Evolutionary conservation across 2,797 vertebrate genomes (phyloP), one percentile per base, ranked within the genome.

Genomic region (Poeciliopsis paucimaculata): DNA sequence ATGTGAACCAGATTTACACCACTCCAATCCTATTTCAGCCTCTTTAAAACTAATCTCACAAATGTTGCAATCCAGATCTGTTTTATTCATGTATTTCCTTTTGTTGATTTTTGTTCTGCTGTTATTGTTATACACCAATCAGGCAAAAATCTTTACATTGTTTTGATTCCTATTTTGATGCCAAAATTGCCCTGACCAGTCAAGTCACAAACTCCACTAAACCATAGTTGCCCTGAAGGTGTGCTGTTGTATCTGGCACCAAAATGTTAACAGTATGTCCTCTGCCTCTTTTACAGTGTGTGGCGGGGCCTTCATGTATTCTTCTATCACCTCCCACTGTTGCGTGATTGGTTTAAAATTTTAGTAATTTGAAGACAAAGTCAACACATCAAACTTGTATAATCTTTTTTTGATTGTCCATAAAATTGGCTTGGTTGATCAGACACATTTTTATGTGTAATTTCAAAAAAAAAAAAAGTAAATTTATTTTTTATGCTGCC

Each of bases 1-100:
- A 90, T 82, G 75, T 80, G 72, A 84, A 41, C 74, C 71, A 80
- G 3, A 0, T 78, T 86, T 71, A 71, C 81, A 73, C 73, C 0
- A 0, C 83, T 82, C 23, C 2, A 68, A 60, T 73, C 62, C 49
- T 0, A n/a, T 79, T 81, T 78, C 51, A 77, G 41, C 23, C 73
- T 72, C n/a, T 46, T 81, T 11, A 45, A 80, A 86, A 72, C 62
- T 26, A 47, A 74, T 81, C 46, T 81, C 82, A 81, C 39, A 72
- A 77, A 46, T 75, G 73, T 84, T 72, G n/a, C 10, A 82, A 28
- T 83, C n/a, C 78, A 16, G 60, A 77, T 70, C 72, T 74, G 15
- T 64, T 83, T 72, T 31, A 77, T 49, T 75, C n/a, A 4, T 4
- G 73, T 66, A 60, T 75, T 75, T 72, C 53, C 41, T 31, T 9